Base-by-base conservation (phyloP, 2,113 vertebrate species). In the Lophotis ruficrista region DNA sequence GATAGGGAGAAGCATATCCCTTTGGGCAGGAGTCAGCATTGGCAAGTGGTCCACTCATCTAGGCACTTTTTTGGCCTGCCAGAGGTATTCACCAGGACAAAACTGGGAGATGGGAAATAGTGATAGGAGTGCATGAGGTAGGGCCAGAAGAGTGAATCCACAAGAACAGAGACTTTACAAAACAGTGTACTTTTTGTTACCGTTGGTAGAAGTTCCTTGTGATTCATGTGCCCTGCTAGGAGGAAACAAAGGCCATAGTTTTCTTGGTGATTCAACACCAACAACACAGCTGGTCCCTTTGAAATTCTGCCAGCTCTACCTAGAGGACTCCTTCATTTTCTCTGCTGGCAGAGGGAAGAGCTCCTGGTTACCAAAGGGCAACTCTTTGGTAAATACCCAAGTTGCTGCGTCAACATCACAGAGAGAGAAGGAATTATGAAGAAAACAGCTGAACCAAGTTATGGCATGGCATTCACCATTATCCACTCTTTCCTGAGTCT, bases 301-400 rank as follows among this genome's bases (percentile, higher is more conserved):
- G 75, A 94, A 88, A 93, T 86, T 56, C 31, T 85, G 27, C 31
- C 43, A 61, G 14, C 12, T 41, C 20, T 91, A 85, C 80, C 33
- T 53, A 71, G 23, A 73, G 12, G 11, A 38, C 33, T 71, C 30
- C 16, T 77, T 76, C 10, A 30, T 53, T 69, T 45, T 64, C 25
- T 75, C 76, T 57, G 51, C n/a, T 77, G 53, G 16, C 60, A 93
- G 72, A 72, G 30, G 54, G 84, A 96, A 89, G 76, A 95, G 23
- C 16, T 97, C 23, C 47, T 94, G 45, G 17, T 97, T 75, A 85
- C 80, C 33, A 93, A 95, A 75, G 80, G 64, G 9, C 58, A 93
- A 57, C 41, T 93, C 25, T 89, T 89, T 80, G 88, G 57, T 84
- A 90, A 88, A 66, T 62, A 87, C 33, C 10, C 3, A 4, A 50